Evolutionary conservation across 2,888 invertebrate species (phyloP).

Genomic region (Agrochola lychnidis): DNA sequence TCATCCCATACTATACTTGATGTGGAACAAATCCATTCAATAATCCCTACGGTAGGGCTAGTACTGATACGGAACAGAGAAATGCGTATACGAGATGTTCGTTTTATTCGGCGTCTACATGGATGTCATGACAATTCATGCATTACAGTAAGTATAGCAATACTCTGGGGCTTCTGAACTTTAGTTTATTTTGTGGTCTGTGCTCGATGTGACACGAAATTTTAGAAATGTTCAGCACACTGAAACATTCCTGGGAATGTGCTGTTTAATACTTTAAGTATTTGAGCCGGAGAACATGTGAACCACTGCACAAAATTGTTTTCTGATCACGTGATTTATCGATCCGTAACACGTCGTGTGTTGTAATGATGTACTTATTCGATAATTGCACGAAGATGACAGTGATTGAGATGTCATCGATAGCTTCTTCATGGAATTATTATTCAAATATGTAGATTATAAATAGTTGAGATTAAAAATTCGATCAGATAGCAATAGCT

Average conservation of each 20-base stretch:
- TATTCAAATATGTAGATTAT: conserved; percentile 3
- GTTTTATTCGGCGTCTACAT: neutral
- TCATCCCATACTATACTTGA: neutral
- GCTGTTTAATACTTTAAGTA: neutral
- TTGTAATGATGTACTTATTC: conserved; percentile 16
- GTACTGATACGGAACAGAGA: neutral
- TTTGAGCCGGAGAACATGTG: neutral
- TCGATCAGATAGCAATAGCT: neutral
- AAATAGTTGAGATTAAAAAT: neutral
- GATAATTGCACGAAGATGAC: neutral
- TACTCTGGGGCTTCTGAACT: conserved; percentile 25
- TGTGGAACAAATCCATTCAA: neutral
- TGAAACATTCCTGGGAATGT: conserved; percentile 25
- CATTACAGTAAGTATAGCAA: neutral
- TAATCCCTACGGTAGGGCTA: neutral
- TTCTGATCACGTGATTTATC: conserved; percentile 14
- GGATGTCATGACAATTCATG: neutral
- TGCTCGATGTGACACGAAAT: conserved; percentile 19
- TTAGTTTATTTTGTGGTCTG: neutral
- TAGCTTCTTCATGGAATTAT: conserved; percentile 1
- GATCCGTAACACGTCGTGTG: neutral
- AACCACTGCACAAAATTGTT: conserved; percentile 8
- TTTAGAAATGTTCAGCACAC: conserved; percentile 32
- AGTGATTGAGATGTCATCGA: conserved; percentile 1
- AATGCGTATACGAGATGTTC: neutral